Base-by-base conservation (phyloP, 2,888 invertebrate genomes). In the Cheilosia urbana region DNA sequence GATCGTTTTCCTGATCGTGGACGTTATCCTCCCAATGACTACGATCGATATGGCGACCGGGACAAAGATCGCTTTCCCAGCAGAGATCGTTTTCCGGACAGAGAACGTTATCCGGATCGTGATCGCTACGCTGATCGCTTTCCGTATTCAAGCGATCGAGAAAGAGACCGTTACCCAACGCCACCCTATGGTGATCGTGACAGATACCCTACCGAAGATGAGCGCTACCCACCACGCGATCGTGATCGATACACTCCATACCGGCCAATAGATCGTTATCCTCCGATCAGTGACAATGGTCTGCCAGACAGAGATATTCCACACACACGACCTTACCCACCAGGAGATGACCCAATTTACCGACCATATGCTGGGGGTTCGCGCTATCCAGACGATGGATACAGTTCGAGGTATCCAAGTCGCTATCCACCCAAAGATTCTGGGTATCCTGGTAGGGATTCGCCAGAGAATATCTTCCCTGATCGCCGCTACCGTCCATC, bases 381-480 rank as follows among this genome's bases (percentile, higher is more conserved):
- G 0, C 89, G 90, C 9, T 91, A 91, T 71, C 91, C 91, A 15
- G 91, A 91, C 11, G 90, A 89, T 87, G 89, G 91, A 45, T 91
- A 90, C 82, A 66, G 79, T 5, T 55, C 75, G 0, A 51, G 83
- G 9, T 79, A 69, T 45, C 87, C 89, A 17, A 88, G 88, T 60
- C 89, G 90, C 15, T 92, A 90, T 87, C 90, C 91, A 2, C 89
- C 91, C 1, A 90, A 90, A 7, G 91, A 91, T 77, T 89, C 89
- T 3, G 90, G 91, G 4, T 91, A 91, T 45, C 90, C 91, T 0
- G 91, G 91, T 0, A 89, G 91, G 2, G 91, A 91, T 89, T 90
- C 90, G 2, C 90, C 91, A 1, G 91, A 92, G 11, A 92, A 92
- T 68, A 90, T 92, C 63, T 93, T 93, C 88, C 93, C 93, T 2